Evolutionary conservation across 2,888 invertebrate genomes (phyloP).

Genomic region (Gari tellinella): DNA sequence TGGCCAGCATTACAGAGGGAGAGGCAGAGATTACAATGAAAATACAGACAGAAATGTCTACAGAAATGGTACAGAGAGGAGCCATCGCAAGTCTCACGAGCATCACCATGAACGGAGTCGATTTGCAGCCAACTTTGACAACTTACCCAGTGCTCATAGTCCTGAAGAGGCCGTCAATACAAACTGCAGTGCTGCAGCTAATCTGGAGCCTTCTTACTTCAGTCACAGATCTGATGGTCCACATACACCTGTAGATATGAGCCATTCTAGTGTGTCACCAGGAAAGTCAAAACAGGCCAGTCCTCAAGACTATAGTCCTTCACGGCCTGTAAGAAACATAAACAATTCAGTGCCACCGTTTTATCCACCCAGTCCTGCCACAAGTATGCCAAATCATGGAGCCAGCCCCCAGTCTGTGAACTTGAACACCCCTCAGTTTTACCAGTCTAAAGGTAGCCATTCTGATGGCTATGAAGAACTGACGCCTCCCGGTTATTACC

Average conservation of each 20-base stretch:
- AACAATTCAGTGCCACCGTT: conserved; percentile 3
- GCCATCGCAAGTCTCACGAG: background rate
- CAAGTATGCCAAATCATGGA: background rate
- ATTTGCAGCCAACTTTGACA: conserved; percentile 46
- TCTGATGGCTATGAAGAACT: conserved; percentile 2
- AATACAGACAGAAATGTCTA: background rate
- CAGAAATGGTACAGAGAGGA: background rate
- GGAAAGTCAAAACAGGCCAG: no score
- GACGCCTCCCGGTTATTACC: conserved; percentile 36
- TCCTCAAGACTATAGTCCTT: no score
- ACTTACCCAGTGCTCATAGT: conserved; percentile 22
- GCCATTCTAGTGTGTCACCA: background rate
- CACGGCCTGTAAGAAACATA: no score
- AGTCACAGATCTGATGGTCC: conserved; percentile 4
- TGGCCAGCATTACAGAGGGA: conserved; percentile 1
- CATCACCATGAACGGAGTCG: conserved; percentile 29
- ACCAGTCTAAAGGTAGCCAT: no score
- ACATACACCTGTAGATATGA: background rate
- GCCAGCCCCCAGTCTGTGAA: no score
- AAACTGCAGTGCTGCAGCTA: conserved; percentile 9
- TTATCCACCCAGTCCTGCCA: conserved; percentile 3
- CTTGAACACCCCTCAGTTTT: no score
- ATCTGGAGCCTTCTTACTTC: conserved; percentile 24
- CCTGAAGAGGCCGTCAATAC: background rate
- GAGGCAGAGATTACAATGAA: background rate